These are phyloP conservation scores for Ictidomys tridecemlineatus DNA, from an alignment of 2,113 vertebrate genomes.

Conservation along the genomic window DNA sequence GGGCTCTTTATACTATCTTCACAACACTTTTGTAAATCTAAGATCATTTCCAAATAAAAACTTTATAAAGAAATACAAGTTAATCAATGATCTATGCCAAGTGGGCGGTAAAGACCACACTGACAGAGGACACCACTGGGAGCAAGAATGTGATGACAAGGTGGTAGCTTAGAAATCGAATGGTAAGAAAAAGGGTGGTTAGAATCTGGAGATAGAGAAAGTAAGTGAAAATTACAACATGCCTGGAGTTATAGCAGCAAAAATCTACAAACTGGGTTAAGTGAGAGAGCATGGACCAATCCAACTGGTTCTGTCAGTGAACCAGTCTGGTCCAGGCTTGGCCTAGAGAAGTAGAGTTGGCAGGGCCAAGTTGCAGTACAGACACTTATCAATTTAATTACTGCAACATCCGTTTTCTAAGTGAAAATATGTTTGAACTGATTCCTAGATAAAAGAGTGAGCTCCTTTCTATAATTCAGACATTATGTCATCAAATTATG, in stretches of 20 bases:
- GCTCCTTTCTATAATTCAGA: neutral
- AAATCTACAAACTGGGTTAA: neutral
- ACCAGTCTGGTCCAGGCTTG: neutral
- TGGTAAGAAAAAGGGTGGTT: neutral
- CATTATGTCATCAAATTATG: neutral
- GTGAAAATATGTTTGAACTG: neutral
- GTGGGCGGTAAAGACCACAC: neutral
- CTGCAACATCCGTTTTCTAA: neutral
- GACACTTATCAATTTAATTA: neutral
- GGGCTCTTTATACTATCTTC: neutral
- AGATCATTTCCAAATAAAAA: slow-evolving; percentile 12
- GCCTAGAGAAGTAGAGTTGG: neutral
- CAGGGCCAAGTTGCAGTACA: neutral
- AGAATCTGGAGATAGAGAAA: neutral
- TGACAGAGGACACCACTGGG: neutral
- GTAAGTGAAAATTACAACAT: neutral
- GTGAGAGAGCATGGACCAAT: neutral
- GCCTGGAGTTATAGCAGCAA: neutral
- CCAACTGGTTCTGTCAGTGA: neutral
- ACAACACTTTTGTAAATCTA: neutral
- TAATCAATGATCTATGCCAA: neutral
- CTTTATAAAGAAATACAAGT: neutral
- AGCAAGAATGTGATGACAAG: neutral
- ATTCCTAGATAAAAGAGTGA: neutral
- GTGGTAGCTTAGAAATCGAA: neutral